phyloP scores from a whole-genome alignment of 2,888 invertebrate genomes.

The Meteorus colon region DNA sequence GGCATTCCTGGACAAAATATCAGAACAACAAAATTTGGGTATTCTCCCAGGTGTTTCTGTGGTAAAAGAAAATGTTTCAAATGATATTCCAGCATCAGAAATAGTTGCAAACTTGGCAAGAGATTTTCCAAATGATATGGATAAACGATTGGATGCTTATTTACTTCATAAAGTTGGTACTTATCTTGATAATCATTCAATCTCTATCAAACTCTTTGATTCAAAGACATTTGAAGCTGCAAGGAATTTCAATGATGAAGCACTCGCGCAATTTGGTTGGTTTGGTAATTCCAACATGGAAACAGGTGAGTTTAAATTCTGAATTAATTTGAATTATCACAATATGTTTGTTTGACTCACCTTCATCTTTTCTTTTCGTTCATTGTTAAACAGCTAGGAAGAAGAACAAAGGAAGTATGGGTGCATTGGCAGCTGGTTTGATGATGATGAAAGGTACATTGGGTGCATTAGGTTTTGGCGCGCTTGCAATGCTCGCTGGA shows the following conservation, averaged over 20 bases:
- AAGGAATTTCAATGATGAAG: conserved; percentile 70
- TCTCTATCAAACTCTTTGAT: conserved; percentile 83
- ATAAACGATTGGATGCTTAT: conserved; percentile 84
- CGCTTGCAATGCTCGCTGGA: conserved; percentile 85
- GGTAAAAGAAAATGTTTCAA: conserved; percentile 78
- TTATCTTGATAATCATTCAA: conserved; percentile 83
- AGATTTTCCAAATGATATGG: conserved; percentile 84
- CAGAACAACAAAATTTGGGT: conserved; percentile 81
- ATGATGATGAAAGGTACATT: conserved; percentile 82
- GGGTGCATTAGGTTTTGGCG: conserved; percentile 84
- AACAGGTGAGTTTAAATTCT: conserved; percentile 73
- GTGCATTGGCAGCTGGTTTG: conserved; percentile 74
- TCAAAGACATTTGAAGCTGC: conserved; percentile 78
- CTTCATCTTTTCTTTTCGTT: background rate
- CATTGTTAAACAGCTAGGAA: conserved; percentile 63
- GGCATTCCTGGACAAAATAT: conserved; percentile 83
- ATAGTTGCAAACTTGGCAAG: conserved; percentile 85
- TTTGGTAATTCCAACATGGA: conserved; percentile 57
- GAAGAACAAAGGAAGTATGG: conserved; percentile 70
- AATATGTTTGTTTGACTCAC: background rate
- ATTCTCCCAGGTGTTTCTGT: conserved; percentile 85
- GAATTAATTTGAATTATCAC: background rate
- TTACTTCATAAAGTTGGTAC: conserved; percentile 82
- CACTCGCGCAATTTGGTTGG: conserved; percentile 62
- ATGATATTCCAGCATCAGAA: conserved; percentile 78